These are phyloP conservation scores for Coregonus suidteri DNA, from an alignment of 2,797 vertebrate species.

Conservation along the genomic window DNA sequence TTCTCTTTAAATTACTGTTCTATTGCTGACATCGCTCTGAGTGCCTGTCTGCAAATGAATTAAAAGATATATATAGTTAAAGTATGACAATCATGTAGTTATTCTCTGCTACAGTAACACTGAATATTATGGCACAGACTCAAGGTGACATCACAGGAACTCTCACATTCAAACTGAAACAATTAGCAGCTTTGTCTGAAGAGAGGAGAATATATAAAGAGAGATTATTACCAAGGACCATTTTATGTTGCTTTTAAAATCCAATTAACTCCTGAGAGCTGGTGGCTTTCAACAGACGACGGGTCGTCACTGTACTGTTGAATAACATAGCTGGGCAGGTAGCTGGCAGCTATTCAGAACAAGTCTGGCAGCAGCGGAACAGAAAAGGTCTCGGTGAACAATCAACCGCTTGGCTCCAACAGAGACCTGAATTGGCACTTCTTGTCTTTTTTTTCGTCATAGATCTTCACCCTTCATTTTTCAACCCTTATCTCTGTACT, in stretches of 20 bases:
- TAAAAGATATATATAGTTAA: neutral
- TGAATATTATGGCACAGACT: slow-evolving; percentile 58
- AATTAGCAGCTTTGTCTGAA: slow-evolving; percentile 75
- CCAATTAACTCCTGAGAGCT: slow-evolving; percentile 80
- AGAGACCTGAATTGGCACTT: slow-evolving; percentile 71
- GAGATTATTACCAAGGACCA: slow-evolving; percentile 71
- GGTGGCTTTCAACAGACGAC: slow-evolving; percentile 73
- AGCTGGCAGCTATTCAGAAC: slow-evolving; percentile 75
- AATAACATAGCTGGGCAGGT: slow-evolving; percentile 73
- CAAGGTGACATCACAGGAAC: slow-evolving; percentile 66
- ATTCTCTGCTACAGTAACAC: slow-evolving; percentile 44
- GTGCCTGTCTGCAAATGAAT: neutral
- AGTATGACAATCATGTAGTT: slow-evolving; percentile 20
- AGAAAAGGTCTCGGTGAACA: slow-evolving; percentile 65
- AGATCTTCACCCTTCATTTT: slow-evolving; percentile 32
- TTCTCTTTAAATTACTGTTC: no score
- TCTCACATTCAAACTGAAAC: slow-evolving; percentile 67
- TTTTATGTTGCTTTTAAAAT: slow-evolving; percentile 80
- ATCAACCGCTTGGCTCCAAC: slow-evolving; percentile 56
- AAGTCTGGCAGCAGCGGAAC: slow-evolving; percentile 60
- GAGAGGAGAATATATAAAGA: slow-evolving; percentile 69
- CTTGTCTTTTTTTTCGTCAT: slow-evolving; percentile 37
- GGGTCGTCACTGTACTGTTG: slow-evolving; percentile 74
- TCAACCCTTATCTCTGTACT: slow-evolving; percentile 60
- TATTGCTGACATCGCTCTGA: no score